Conservation (phyloP, 2,113 vertebrate genomes). For the Odontesthes bonariensis region DNA sequence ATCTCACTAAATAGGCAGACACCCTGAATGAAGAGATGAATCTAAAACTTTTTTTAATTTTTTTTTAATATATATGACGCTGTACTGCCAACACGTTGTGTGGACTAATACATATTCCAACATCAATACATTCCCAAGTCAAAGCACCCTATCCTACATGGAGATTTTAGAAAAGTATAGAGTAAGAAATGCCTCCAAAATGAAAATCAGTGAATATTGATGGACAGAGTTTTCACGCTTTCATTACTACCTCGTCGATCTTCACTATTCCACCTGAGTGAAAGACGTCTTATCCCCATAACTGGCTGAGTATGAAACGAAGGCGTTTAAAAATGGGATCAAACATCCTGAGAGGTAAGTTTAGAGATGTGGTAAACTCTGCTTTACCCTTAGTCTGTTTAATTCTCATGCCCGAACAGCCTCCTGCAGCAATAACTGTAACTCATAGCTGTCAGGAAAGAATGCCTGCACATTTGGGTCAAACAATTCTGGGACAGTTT, state of each 20-base stretch:
- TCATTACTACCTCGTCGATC: too few relatives aligned
- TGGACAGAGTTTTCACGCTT: too few relatives aligned
- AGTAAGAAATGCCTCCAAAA: neutral
- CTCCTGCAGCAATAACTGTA: constrained; percentile 20
- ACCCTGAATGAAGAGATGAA: constrained; percentile 51
- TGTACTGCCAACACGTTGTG: neutral
- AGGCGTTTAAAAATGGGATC: too few relatives aligned
- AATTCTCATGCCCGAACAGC: constrained; percentile 28
- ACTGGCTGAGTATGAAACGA: too few relatives aligned
- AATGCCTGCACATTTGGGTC: constrained; percentile 22
- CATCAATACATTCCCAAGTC: neutral
- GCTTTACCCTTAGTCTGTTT: neutral
- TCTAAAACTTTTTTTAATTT: constrained; percentile 21
- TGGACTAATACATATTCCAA: neutral
- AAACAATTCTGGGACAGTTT: constrained; percentile 29
- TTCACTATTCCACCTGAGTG: too few relatives aligned
- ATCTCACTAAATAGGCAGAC: constrained; percentile 70
- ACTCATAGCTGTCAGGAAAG: constrained; percentile 25
- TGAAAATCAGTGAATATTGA: neutral
- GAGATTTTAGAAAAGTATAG: neutral
- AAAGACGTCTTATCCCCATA: too few relatives aligned
- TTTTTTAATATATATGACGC: constrained; percentile 6
- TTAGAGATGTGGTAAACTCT: too few relatives aligned
- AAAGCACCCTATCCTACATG: too few relatives aligned
- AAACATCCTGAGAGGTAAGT: too few relatives aligned